Percentiles rank a stretch among this genome's conserved stretches.
phyloP scores from a whole-genome alignment of 2,113 vertebrate genomes.

The Ia io region DNA sequence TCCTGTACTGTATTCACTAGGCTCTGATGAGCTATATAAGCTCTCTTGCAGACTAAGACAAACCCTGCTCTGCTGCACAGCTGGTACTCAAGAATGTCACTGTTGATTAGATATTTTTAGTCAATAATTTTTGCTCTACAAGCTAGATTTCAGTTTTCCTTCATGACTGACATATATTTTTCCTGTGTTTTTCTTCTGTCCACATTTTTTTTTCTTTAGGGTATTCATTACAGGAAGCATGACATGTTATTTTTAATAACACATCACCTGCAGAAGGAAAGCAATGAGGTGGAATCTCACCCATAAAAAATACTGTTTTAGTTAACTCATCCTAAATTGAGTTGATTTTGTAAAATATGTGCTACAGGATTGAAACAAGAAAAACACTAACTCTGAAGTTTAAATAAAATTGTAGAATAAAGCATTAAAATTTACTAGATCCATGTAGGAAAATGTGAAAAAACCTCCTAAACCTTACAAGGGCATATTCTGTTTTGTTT shows the following conservation, averaged over 20 bases:
- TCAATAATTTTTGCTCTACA: conserved; percentile 67
- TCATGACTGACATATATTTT: conserved; percentile 34
- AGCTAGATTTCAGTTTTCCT: conserved; percentile 49
- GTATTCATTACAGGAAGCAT: conserved; percentile 20
- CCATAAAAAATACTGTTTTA: conserved; percentile 37
- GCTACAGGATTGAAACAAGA: background rate
- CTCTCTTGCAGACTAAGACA: conserved; percentile 41
- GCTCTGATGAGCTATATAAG: conserved; percentile 29
- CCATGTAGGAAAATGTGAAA: background rate
- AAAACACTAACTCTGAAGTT: conserved; percentile 36
- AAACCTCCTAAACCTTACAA: background rate
- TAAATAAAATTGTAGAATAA: background rate
- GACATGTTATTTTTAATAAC: conserved; percentile 8
- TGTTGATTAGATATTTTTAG: conserved; percentile 74
- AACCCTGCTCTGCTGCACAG: conserved; percentile 56
- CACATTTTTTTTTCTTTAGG: conserved; percentile 56
- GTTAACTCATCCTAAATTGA: conserved; percentile 55
- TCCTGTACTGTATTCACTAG: background rate
- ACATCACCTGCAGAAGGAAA: background rate
- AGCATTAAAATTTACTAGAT: background rate
- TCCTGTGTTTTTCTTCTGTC: conserved; percentile 37
- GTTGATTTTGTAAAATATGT: conserved; percentile 41
- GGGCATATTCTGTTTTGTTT: background rate
- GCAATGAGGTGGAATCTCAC: background rate
- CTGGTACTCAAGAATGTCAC: conserved; percentile 66